phyloP scores from a whole-genome alignment of 2,113 vertebrate genomes.

The Carollia perspicillata region DNA sequence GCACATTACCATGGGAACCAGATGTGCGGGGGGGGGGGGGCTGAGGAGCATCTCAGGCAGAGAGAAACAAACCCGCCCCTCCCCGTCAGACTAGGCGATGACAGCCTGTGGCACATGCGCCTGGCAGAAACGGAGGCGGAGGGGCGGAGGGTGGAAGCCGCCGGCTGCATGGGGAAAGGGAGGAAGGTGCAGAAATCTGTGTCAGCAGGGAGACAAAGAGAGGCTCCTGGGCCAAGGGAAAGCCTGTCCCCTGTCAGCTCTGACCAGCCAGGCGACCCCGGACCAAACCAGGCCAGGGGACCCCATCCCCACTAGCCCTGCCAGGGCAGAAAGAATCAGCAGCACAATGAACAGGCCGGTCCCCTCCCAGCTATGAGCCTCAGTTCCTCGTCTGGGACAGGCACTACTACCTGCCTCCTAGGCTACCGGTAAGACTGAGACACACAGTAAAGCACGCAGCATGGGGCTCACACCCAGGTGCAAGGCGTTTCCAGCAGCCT shows the following conservation, averaged over 20 bases:
- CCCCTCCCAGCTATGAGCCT: neutral
- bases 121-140: neutral
- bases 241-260: neutral
- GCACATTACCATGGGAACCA: conserved; percentile 27
- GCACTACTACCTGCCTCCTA: neutral
- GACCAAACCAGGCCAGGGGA: neutral
- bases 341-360: neutral
- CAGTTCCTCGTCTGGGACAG: neutral
- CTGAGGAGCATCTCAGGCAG: neutral
- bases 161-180: neutral
- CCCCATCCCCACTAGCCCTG: accelerated
- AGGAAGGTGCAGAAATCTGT: neutral
- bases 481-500: accelerated
- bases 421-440: neutral
- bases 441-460: accelerated
- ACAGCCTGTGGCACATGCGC: neutral
- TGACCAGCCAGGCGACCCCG: neutral
- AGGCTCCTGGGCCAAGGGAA: neutral
- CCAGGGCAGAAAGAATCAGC: neutral
- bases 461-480: accelerated
- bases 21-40: conserved; percentile 6
- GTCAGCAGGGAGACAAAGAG: neutral
- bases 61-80: conserved; percentile 46
- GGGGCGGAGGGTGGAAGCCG: neutral
- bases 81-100: neutral